Base-by-base conservation (phyloP, 2,113 vertebrate genomes). In the Muntiacus muntjak region DNA sequence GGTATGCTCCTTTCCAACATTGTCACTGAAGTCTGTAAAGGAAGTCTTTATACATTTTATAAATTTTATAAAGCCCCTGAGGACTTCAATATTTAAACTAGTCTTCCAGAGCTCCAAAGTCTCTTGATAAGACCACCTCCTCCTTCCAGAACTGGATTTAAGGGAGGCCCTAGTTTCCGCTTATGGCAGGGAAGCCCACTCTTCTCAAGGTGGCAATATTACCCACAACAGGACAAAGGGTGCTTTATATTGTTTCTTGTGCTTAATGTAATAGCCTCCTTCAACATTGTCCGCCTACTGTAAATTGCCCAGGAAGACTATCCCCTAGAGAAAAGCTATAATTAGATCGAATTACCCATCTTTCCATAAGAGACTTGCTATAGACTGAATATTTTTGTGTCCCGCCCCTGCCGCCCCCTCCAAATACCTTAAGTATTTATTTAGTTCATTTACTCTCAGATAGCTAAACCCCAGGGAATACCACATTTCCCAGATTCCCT, bases 21-120 rank as follows among this genome's bases (percentile, higher is more conserved):
- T 62, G 1, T n/a, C 67, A 54, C 78, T 52, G 19, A 28, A 74
- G 55, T 91, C 26, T 91, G 23, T 87, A 95, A 87, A 67, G 28
- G 14, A 95, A 60, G 30, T 5, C n/a, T 92, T 96, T 78, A 40
- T 71, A 26, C 85, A 85, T 36, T 71, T 92, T 86, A 47, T 79
- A 89, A 85, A 76, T 64, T 64, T 88, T 52, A 1, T 95, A 40
- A 81, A 62, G 5, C 12, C 15, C 13, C 17, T 12, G 26, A 86
- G 40, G 16, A 8, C 19, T 79, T 79, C n/a, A 81, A 87, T 45
- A 87, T 81, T 93, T 93, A 74, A 95, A 76, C 15, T 67, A 91
- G 36, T 40, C 25, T 57, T 95, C 82, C 55, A 94, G 40, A 87
- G 45, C 10, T 94, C 45, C 45, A 82, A 8, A 74, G 54, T 25